Evolutionary conservation across 1,140 invertebrate species (phyloP), one percentile per base, ranked within the genome.

Genomic region (Geopemphigus sp.): DNA sequence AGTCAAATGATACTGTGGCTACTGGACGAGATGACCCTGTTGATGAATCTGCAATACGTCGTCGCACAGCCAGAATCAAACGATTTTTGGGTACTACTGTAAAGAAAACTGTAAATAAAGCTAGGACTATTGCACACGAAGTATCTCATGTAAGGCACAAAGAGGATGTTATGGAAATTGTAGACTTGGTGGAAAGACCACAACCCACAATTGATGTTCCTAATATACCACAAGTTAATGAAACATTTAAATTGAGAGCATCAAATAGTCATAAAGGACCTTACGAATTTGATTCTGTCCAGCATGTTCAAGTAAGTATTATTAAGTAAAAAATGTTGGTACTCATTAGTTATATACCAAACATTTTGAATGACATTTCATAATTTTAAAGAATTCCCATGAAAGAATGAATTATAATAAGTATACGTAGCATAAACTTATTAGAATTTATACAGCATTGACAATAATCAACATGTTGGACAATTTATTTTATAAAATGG

Each of bases 251-350:
- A 87, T 88, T 97, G 29, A 97, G 97, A 86, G 95, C 95, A 0
- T 95, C 94, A 0, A 95, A 94, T 82, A 95, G 93, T 81, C 95
- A 98, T 85, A 98, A 98, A 86, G 96, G 96, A 1, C 96, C 96
- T 0, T 96, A 95, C 85, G 96, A 98, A 84, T 98, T 98, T 86
- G 94, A 95, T 81, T 90, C 92, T 81, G 85, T 93, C 6, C 87
- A 90, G 84, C 88, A 92, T 81, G 89, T 93, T 4, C 92, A 93
- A 86, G 87, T 88, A 82, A 80, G 81, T 59, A 32, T 54, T 59
- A 24, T 4, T n/a, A 59, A 45, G 61, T n/a, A 56, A 22, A 22
- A 50, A 12, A 50, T 39, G 3, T 39, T 50, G 47, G 47, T 50
- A 50, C 47, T 50, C 12, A 12, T 50, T 50, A 50, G 14, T 10